These are phyloP conservation scores for Calliphora vomitoria DNA, from an alignment of 2,888 invertebrate genomes.

Conservation along the genomic window DNA sequence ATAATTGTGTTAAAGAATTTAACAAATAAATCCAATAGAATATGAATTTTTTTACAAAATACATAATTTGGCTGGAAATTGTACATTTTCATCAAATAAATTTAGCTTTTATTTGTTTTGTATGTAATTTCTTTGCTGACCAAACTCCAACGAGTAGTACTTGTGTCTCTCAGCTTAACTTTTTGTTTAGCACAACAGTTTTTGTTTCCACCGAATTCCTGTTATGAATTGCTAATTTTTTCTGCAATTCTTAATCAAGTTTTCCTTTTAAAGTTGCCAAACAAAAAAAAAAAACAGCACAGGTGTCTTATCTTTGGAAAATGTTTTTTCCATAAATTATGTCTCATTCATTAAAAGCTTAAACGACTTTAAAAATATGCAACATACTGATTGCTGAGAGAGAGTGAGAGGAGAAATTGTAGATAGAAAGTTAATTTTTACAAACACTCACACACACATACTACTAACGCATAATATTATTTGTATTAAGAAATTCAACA, in stretches of 20 bases:
- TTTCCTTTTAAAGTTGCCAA: slow-evolving; percentile 11
- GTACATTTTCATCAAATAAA: too few relatives aligned
- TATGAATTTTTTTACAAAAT: too few relatives aligned
- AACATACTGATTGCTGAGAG: neutral
- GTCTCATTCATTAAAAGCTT: slow-evolving; percentile 64
- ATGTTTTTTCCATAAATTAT: slow-evolving; percentile 35
- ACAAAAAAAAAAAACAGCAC: slow-evolving; percentile 39
- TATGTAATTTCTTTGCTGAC: neutral
- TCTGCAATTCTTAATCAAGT: slow-evolving; percentile 12
- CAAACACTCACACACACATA: neutral
- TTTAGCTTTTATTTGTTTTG: too few relatives aligned
- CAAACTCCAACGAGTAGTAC: neutral
- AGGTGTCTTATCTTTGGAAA: slow-evolving; percentile 46
- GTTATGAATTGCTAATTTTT: slow-evolving; percentile 1
- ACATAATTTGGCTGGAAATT: too few relatives aligned
- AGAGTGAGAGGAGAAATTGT: neutral
- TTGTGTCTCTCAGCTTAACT: neutral
- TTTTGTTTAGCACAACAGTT: neutral
- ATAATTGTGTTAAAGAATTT: too few relatives aligned
- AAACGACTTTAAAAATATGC: slow-evolving; percentile 49
- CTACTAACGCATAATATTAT: neutral
- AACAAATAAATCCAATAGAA: too few relatives aligned
- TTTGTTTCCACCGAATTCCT: neutral
- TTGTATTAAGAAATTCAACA: slow-evolving; percentile 33
- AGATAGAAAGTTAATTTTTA: slow-evolving; percentile 12